These are phyloP conservation scores for Lethocerus indicus DNA, from an alignment of 1,140 invertebrate species.

Conservation along the genomic window DNA sequence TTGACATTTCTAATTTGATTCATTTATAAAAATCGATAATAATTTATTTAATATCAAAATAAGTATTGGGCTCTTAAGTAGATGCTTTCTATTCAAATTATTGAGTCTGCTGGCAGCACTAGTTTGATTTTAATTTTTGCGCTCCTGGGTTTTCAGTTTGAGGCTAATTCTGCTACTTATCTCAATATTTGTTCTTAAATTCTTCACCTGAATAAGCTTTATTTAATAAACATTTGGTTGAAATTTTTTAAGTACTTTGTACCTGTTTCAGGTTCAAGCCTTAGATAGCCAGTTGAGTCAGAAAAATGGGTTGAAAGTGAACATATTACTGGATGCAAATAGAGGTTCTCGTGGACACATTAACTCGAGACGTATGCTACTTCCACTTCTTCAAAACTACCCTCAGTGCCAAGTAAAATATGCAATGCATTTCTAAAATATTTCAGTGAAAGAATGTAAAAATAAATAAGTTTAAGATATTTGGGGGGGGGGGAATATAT, in stretches of 20 bases:
- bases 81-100: no score
- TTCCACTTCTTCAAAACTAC: constrained; percentile 47
- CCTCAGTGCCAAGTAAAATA: constrained; percentile 21
- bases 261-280: constrained; percentile 30
- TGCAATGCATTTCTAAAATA: no score
- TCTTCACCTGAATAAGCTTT: not conserved
- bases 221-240: not conserved
- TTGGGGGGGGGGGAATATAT: not conserved
- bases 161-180: no score
- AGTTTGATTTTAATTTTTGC: no score
- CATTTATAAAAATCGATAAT: no score
- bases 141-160: no score
- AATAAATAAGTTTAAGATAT: not conserved
- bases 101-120: no score
- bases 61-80: no score
- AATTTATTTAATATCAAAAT: no score
- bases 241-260: constrained; percentile 7
- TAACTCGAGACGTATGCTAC: constrained; percentile 63
- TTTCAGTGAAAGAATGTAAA: not conserved
- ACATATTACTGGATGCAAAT: constrained; percentile 77
- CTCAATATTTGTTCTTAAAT: constrained; percentile 1
- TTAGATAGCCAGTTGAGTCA: constrained; percentile 36
- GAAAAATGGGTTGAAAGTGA: constrained; percentile 46
- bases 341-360: constrained; percentile 65
- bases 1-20: no score